Evolutionary conservation across 2,113 vertebrate species (phyloP).

Genomic region (Gallinago paraguaiae): DNA sequence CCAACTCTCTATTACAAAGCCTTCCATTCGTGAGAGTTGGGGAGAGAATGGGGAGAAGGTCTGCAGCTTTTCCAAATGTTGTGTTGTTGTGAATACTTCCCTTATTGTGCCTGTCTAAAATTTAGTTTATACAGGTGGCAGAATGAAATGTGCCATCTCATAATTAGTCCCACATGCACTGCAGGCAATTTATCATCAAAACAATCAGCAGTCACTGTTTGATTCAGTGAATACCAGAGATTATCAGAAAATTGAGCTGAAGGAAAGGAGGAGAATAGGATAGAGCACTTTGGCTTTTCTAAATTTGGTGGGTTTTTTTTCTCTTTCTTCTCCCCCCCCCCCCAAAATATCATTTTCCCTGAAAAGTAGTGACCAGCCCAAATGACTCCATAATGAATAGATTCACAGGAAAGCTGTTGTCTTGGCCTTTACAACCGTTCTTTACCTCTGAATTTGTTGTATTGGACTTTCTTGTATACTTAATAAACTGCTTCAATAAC

Average conservation of each 20-base stretch:
- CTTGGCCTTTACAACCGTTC: constrained; percentile 50
- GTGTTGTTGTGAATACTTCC: constrained; percentile 26
- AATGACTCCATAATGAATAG: constrained; percentile 50
- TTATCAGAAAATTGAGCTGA: constrained; percentile 25
- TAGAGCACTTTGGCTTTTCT: not conserved
- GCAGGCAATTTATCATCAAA: constrained; percentile 77
- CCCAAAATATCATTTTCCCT: not conserved
- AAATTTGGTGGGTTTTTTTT: not conserved
- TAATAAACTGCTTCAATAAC: constrained; percentile 44
- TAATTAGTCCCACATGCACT: constrained; percentile 78
- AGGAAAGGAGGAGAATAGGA: not conserved
- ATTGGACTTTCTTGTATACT: constrained; percentile 5
- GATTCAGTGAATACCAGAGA: constrained; percentile 53
- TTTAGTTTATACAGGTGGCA: constrained; percentile 72
- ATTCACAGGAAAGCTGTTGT: constrained; percentile 27
- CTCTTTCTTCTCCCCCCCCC: rapidly evolving
- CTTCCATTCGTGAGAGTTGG: constrained; percentile 4
- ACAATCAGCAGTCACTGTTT: constrained; percentile 71
- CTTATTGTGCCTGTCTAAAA: constrained; percentile 65
- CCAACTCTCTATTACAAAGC: not conserved
- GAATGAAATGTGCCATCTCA: constrained; percentile 73
- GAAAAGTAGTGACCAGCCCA: constrained; percentile 8
- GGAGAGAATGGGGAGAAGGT: not conserved
- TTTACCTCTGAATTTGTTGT: not conserved
- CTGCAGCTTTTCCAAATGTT: constrained; percentile 34